A percentile compares a stretch with the other conserved stretches of the same genome.
Conservation (phyloP, 2,888 invertebrate species). For the Sminthurinus aureus region DNA sequence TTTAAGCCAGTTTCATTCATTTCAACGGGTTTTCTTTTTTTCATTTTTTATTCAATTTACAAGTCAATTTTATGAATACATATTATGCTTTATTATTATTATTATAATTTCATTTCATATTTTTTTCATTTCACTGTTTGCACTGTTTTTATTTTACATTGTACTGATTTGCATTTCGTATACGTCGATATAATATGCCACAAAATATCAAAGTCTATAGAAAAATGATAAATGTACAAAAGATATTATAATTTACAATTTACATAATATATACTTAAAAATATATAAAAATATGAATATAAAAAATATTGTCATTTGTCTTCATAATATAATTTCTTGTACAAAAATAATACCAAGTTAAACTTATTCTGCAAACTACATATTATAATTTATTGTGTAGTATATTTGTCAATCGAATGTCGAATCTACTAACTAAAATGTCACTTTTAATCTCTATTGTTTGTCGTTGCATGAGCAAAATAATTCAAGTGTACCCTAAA, state of each 20-base stretch:
- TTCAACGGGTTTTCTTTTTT: background rate
- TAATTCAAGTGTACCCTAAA: too few species aligned
- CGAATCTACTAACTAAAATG: too few species aligned
- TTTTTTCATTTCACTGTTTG: background rate
- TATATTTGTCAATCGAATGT: too few species aligned
- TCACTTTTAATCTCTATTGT: too few species aligned
- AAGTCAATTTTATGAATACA: background rate
- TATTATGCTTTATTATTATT: background rate
- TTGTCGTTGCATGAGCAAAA: too few species aligned
- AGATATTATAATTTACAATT: background rate
- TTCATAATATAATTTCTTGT: too few species aligned
- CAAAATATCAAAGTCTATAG: background rate
- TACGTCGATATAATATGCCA: background rate
- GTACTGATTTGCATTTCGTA: background rate
- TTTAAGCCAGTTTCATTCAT: background rate
- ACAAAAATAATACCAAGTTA: too few species aligned
- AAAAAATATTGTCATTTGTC: too few species aligned
- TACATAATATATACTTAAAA: too few species aligned
- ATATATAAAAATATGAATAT: too few species aligned
- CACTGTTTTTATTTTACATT: conserved; percentile 6
- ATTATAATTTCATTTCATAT: background rate
- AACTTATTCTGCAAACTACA: too few species aligned
- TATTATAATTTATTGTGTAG: too few species aligned
- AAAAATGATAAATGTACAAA: background rate
- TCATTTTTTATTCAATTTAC: background rate